A percentile compares a stretch with the other conserved stretches of the same genome.
Evolutionary conservation across 2,113 vertebrate genomes (phyloP).

Genomic region (Sprattus sprattus): DNA sequence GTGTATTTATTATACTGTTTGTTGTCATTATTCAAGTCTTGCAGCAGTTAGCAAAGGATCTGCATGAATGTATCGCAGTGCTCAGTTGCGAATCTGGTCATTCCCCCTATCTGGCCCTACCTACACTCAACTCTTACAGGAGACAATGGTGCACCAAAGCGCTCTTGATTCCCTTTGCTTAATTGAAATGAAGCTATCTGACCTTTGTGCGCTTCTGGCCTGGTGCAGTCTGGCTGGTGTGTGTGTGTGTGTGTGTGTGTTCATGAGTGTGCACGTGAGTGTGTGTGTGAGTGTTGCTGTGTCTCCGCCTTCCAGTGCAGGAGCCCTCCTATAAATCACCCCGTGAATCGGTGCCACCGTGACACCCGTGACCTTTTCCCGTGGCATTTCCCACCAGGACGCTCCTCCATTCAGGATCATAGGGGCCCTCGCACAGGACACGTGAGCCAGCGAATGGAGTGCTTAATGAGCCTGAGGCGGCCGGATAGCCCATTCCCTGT

Average conservation of each 20-base stretch:
- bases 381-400: conserved; percentile 65
- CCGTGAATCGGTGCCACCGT: conserved; percentile 54
- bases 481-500: background rate
- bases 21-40: background rate
- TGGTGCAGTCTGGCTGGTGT: conserved; percentile 43
- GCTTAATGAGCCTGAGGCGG: background rate
- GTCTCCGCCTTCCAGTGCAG: conserved; percentile 42
- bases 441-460: background rate
- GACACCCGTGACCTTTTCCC: conserved; percentile 67
- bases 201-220: conserved; percentile 65
- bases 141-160: conserved; percentile 40
- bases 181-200: conserved; percentile 71
- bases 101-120: background rate
- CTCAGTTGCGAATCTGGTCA: background rate
- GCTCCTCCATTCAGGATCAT: conserved; percentile 59
- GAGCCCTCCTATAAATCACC: conserved; percentile 68
- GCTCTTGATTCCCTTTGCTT: conserved; percentile 50
- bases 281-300: no score
- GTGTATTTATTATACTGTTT: background rate
- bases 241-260: no score
- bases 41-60: background rate
- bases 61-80: background rate
- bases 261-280: no score
- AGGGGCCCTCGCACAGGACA: conserved; percentile 14
- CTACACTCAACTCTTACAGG: background rate